Evolutionary conservation across 2,888 invertebrate species (phyloP).

Genomic region (Drosophila tripunctata): DNA sequence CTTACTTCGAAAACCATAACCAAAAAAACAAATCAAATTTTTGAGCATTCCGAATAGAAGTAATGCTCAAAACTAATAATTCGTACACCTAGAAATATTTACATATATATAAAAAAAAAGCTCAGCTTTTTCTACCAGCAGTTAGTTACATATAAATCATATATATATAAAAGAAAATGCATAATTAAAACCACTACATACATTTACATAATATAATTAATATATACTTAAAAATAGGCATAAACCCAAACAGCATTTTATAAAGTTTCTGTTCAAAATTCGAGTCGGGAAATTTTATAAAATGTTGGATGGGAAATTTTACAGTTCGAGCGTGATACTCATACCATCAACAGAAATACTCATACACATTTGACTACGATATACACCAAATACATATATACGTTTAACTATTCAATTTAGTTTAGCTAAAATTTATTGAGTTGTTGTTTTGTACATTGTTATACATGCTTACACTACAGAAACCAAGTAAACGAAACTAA

Average conservation of each 20-base stretch:
- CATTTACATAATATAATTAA: constrained; percentile 2
- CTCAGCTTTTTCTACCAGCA: constrained; percentile 42
- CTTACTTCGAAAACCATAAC: neutral
- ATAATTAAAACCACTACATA: constrained; percentile 37
- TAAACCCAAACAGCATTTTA: too few species aligned
- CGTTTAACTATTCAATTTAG: constrained; percentile 58
- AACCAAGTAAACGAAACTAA: constrained; percentile 46
- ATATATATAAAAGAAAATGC: constrained; percentile 28
- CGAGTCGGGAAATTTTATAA: too few species aligned
- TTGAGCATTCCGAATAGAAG: constrained; percentile 39
- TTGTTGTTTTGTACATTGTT: constrained; percentile 79
- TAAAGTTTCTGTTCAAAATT: too few species aligned
- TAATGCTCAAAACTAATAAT: constrained; percentile 43
- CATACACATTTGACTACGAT: constrained; percentile 48
- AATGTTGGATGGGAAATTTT: too few species aligned
- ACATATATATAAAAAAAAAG: constrained; percentile 23
- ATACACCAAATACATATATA: constrained; percentile 49
- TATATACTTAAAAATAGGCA: constrained; percentile 25
- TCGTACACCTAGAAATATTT: constrained; percentile 44
- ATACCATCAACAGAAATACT: constrained; percentile 40
- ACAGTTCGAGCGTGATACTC: constrained; percentile 61
- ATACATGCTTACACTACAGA: constrained; percentile 64
- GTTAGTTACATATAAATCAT: too few species aligned
- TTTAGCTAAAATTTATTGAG: constrained; percentile 72
- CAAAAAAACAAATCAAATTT: constrained; percentile 17